These are phyloP conservation scores for Pharmacophagus antenor DNA, from an alignment of 2,888 invertebrate genomes.

Conservation along the genomic window DNA sequence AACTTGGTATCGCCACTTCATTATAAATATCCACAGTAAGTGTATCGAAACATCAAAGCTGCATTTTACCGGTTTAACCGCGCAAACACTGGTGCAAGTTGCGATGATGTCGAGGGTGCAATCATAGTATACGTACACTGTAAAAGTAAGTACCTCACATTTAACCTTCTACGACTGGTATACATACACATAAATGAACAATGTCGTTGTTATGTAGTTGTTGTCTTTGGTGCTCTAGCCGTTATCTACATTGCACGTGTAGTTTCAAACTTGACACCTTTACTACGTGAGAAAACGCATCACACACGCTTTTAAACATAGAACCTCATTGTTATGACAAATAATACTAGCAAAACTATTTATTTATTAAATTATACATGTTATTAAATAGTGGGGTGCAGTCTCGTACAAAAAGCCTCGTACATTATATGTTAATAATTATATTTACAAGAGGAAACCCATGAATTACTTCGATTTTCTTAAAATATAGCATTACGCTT, in stretches of 20 bases:
- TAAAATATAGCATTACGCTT: constrained; percentile 12
- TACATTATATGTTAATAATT: constrained; percentile 5
- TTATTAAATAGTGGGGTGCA: constrained; percentile 8
- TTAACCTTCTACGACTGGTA: constrained; percentile 43
- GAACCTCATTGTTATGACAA: background rate
- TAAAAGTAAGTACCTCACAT: constrained; percentile 41
- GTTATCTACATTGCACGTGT: constrained; percentile 51
- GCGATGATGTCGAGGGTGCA: constrained; percentile 21
- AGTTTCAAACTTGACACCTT: constrained; percentile 42
- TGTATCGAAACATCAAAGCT: constrained; percentile 23
- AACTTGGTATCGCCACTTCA: constrained; percentile 38
- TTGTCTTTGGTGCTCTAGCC: constrained; percentile 80
- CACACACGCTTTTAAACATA: constrained; percentile 1
- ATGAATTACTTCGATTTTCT: constrained; percentile 6
- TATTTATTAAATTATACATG: constrained; percentile 2
- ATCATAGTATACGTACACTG: constrained; percentile 31
- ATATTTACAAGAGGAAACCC: constrained; percentile 1
- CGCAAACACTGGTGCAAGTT: constrained; percentile 33
- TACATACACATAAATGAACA: constrained; percentile 46
- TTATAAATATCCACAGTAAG: constrained; percentile 28
- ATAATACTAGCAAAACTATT: constrained; percentile 15
- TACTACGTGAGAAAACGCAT: constrained; percentile 17
- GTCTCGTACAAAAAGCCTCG: constrained; percentile 22
- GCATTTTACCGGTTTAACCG: constrained; percentile 53
- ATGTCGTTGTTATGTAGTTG: constrained; percentile 44